These are phyloP conservation scores for Pseudomyrmex sp. DNA, from an alignment of 1,140 invertebrate species.

Conservation along the genomic window DNA sequence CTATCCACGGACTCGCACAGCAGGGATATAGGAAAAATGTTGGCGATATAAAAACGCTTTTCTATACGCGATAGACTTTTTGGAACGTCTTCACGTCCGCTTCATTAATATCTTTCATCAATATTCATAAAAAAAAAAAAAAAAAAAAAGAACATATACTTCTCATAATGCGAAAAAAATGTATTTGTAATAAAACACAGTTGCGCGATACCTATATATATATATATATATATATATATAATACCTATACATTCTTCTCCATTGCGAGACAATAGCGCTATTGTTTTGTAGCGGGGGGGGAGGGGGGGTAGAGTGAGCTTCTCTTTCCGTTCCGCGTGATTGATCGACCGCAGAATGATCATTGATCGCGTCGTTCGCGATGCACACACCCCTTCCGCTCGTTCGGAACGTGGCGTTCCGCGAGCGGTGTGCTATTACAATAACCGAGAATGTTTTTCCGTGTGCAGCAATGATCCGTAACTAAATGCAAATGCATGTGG, in stretches of 20 bases:
- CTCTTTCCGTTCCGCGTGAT: conserved; percentile 2
- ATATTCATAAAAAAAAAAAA: neutral
- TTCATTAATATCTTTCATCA: conserved; percentile 20
- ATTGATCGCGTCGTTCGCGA: neutral
- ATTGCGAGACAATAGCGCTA: conserved; percentile 26
- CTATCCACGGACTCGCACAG: neutral
- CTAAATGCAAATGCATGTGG: conserved; percentile 72
- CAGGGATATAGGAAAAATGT: neutral
- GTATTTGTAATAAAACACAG: conserved; percentile 28
- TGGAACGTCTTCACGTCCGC: neutral
- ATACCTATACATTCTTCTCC: neutral
- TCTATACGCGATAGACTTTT: neutral
- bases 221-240: too few relatives aligned
- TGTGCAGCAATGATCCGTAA: conserved; percentile 66
- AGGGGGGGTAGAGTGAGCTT: too few relatives aligned
- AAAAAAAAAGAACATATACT: conserved; percentile 1
- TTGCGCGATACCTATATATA: too few relatives aligned
- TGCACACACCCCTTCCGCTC: neutral
- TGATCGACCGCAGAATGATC: neutral
- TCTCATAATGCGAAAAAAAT: conserved; percentile 17
- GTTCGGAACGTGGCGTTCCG: neutral
- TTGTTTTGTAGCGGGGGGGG: neutral
- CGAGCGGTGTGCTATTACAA: neutral
- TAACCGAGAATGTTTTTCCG: neutral
- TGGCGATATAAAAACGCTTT: conserved; percentile 13